Percentiles rank a stretch among this genome's conserved stretches.
Evolutionary conservation across 1,140 invertebrate genomes (phyloP).

Genomic region (Laodelphax striatellus): DNA sequence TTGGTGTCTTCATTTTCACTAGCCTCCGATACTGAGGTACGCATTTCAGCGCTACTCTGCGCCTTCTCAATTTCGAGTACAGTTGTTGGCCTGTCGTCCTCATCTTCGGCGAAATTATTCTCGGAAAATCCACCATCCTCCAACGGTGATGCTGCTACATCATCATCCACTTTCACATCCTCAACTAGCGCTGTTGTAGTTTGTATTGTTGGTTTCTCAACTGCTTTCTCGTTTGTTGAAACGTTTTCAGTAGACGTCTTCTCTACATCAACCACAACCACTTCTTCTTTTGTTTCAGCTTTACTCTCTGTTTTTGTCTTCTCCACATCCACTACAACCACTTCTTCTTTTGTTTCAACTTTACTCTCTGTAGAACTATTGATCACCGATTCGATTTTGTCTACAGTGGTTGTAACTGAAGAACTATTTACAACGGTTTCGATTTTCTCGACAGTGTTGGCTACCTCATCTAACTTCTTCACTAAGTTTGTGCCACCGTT

Average conservation of each 20-base stretch:
- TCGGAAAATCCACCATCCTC: background rate
- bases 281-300: background rate
- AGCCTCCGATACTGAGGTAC: background rate
- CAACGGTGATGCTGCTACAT: background rate
- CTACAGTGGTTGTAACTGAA: too few species aligned
- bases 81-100: background rate
- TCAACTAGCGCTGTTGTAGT: background rate
- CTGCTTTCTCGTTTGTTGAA: background rate
- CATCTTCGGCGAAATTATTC: background rate
- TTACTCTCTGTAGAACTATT: background rate
- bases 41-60: background rate
- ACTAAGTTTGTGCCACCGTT: too few species aligned
- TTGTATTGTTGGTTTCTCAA: background rate
- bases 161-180: background rate
- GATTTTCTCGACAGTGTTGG: too few species aligned
- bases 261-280: background rate
- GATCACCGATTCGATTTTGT: too few species aligned
- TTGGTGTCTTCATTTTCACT: constrained; percentile 2
- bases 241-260: background rate
- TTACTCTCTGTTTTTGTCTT: background rate
- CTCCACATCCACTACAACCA: background rate
- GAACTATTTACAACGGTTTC: too few species aligned
- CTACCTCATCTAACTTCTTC: too few species aligned
- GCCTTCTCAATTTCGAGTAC: background rate
- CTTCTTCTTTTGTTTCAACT: constrained; percentile 2